Base-by-base conservation (phyloP, 2,888 invertebrate genomes). In the Neoaliturus tenellus region DNA sequence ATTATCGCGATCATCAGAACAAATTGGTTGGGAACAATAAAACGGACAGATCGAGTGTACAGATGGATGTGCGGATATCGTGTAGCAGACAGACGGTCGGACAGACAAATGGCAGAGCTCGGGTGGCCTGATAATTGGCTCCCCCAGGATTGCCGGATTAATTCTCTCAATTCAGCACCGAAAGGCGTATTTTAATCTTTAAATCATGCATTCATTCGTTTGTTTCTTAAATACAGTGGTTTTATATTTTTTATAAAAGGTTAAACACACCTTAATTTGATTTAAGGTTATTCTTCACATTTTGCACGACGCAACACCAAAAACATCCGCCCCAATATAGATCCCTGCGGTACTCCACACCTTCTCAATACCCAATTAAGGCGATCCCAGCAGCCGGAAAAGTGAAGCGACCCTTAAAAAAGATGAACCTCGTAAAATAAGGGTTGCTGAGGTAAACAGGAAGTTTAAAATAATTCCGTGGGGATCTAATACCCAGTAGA, bases 391-490 rank as follows among this genome's bases (percentile, higher is more conserved):
- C 35, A 12, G 73, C 48, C 25, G 75, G 23, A 41, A 35, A 39
- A 78, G 33, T 75, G 33, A 78, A 48, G 78, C 48, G 44, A 48
- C 78, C 78, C 78, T 78, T 12, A 78, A 55, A 75, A 78, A 78
- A 55, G 48, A 78, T 55, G 78, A 55, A 14, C 35, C 78, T 48
- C 35, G 10, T 78, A 78, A 78, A 78, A 78, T 78, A 51, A 55
- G 78, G 55, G 78, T n/a, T 78, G 78, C 78, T 78, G 78, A 78
- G 78, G 78, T 78, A 78, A 78, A 78, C 78, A 78, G 78, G 78
- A 78, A 78, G 78, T 75, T 75, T 75, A 75, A 75, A 75, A 75
- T 75, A 75, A 75, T 75, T 75, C 73, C 73, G 39, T 4, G 8
- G 73, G 73, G 73, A 31, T 55, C 78, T 78, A 55, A 78, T 78